Base-by-base conservation (phyloP, 92 coral and sea anemone genomes). In the Porites evermanni region DNA sequence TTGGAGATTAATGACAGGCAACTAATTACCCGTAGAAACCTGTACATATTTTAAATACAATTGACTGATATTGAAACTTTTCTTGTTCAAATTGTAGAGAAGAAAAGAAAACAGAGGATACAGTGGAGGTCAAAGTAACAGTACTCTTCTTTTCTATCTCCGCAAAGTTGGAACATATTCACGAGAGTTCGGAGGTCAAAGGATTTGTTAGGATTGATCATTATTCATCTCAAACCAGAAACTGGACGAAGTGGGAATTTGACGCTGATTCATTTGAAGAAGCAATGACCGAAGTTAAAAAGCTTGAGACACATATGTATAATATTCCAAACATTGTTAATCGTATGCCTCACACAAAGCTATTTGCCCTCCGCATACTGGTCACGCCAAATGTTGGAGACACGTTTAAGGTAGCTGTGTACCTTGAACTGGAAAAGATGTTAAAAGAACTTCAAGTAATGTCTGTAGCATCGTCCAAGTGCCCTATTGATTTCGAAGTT, bases 91-190 rank as follows among this genome's bases (percentile, higher is more conserved):
- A 26, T 26, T 26, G 29, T 1, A 70, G 74, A 44, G 56, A 77
- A 32, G 81, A 77, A 26, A 61, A 38, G 70, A 66, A 14, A 16
- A 53, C 64, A 52, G 74, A 65, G 74, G 18, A 67, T 16, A 14
- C 12, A 4, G 21, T 12, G 1, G 74, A 79, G 52, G 1, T 58
- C 23, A 14, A 59, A 76, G 80, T 18, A 16, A 56, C 21, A 67
- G 74, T 52, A 65, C 64, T 79, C 32, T 79, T 79, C 74, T 67
- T 79, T 19, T 19, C 84, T 16, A 67, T 79, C 67, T 79, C 84
- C 7, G 63, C 12, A 53, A 79, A 79, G 51, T 4, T 79, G 50
- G 59, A 64, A 65, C 65, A 11, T 47, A 79, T 79, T 11, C 47
- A 79, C 11, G 3, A 47, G 24, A 59, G 11, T 60, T 77, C 80